Evolutionary conservation across 2,113 vertebrate genomes (phyloP), one percentile per base, ranked within the genome.

Genomic region (Gymnobelideus leadbeateri): DNA sequence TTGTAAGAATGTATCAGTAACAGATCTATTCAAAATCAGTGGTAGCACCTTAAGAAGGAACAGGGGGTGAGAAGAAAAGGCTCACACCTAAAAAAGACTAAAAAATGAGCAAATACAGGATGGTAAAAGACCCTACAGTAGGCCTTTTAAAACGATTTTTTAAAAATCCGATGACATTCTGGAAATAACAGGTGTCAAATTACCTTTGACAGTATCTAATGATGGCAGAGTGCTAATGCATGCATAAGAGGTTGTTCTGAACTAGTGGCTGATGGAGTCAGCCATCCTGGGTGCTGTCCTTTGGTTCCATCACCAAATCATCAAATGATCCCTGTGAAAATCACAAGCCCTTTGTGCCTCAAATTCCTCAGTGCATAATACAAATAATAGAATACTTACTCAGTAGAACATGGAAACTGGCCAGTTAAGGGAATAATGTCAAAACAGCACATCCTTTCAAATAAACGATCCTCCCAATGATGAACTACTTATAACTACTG

Each of bases 61-160:
- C 12, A 92, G 84, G 68, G 95, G 92, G 94, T 97, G 92, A 94
- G 91, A 97, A 98, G 94, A 47, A 84, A 95, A 95, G 89, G 51
- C 54, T 96, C 89, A 96, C 96, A 97, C 95, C 61, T 54, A 96
- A 93, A 96, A 92, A 43, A 96, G 90, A 61, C 3, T 93, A 54
- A 96, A 97, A 96, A 97, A 95, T 93, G 93, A 97, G 95, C 91
- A 96, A 97, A 97, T 92, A 84, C 16, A 89, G 61, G 53, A 77
- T 93, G 53, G 84, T 92, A 94, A 96, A 95, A 96, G 91, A 96
- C 93, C 94, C 94, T 95, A 97, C 95, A 95, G 91, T 90, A 21
- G 94, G 57, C 1, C 89, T 95, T 96, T 93, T 89, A 92, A 97
- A 98, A 77, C 91, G 55, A 21, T 92, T 94, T 89, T 50, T 43